These are phyloP conservation scores for Drosophila quadrilineata DNA, from an alignment of 1,140 invertebrate species.

Conservation along the genomic window DNA sequence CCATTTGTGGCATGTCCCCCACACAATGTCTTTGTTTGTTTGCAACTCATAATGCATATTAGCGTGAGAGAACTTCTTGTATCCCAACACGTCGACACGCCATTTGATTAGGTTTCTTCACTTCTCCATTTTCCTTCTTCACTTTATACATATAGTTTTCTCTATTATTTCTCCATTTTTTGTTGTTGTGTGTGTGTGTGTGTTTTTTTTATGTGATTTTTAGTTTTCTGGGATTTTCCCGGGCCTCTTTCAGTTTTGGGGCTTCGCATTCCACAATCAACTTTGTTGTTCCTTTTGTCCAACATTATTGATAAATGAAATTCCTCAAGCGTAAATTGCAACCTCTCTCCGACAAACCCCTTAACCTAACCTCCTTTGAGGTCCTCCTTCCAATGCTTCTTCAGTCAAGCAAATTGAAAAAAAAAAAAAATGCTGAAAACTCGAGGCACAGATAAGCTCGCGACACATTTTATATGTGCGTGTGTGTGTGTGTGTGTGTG, in stretches of 20 bases:
- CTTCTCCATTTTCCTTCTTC: constrained; percentile 12
- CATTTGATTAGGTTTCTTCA: constrained; percentile 26
- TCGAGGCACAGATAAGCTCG: too few relatives aligned
- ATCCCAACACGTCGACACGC: not conserved
- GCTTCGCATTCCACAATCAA: constrained; percentile 2
- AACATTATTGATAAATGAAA: constrained; percentile 72
- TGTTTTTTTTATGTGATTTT: too few relatives aligned
- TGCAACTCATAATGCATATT: constrained; percentile 54
- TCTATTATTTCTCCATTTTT: constrained; percentile 1
- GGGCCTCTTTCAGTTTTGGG: constrained; percentile 16
- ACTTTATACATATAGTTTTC: not conserved
- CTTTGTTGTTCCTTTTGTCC: constrained; percentile 15
- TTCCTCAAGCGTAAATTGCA: constrained; percentile 39
- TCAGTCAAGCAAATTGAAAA: too few relatives aligned
- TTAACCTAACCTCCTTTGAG: too few relatives aligned
- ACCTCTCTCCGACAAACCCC: not conserved
- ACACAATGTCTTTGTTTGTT: constrained; percentile 33
- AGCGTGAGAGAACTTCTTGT: too few relatives aligned
- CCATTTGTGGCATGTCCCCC: constrained; percentile 29
- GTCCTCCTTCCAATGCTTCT: too few relatives aligned
- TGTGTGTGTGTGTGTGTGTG: too few relatives aligned
- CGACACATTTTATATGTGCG: too few relatives aligned
- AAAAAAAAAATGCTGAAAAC: too few relatives aligned
- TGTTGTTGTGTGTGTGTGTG: too few relatives aligned
- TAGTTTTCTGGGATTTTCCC: constrained; percentile 2